A percentile compares a stretch with the other conserved stretches of the same genome.
These are phyloP conservation scores for Xanthostigma xanthostigma DNA, from an alignment of 2,888 invertebrate species.

Conservation along the genomic window DNA sequence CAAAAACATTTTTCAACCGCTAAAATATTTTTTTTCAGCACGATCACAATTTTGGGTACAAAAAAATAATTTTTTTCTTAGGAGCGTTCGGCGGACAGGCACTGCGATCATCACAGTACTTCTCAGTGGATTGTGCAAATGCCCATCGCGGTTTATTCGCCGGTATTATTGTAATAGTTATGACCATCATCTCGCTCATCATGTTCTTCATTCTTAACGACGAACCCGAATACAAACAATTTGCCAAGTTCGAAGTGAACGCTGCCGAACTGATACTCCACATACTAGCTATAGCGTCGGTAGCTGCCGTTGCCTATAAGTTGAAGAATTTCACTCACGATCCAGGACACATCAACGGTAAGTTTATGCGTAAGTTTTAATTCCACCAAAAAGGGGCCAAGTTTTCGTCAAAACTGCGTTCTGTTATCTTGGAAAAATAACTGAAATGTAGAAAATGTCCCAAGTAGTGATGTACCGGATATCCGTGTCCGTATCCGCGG, in stretches of 20 bases:
- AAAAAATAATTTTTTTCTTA: background rate
- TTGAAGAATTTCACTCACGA: too few species aligned
- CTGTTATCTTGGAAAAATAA: too few species aligned
- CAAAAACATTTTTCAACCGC: too few species aligned
- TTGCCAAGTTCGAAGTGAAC: conserved; percentile 60
- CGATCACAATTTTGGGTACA: conserved; percentile 16
- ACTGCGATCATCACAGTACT: conserved; percentile 18
- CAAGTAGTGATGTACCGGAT: too few species aligned
- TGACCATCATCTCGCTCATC: conserved; percentile 71
- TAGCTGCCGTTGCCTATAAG: conserved; percentile 15
- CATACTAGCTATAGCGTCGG: conserved; percentile 45
- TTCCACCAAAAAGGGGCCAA: too few species aligned
- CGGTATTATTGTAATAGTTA: conserved; percentile 51
- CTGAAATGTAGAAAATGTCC: too few species aligned
- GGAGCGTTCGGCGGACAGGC: background rate
- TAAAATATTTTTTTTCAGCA: conserved; percentile 22
- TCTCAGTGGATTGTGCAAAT: conserved; percentile 71
- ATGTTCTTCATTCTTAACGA: conserved; percentile 77
- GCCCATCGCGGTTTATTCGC: conserved; percentile 65
- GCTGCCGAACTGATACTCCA: conserved; percentile 63
- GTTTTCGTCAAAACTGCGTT: too few species aligned
- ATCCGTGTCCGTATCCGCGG: too few species aligned
- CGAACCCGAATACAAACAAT: conserved; percentile 41
- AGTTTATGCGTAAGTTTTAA: too few species aligned
- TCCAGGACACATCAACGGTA: too few species aligned